Evolutionary conservation across 2,797 vertebrate species (phyloP), one percentile per base, ranked within the genome.

Genomic region (Knipowitschia caucasica): DNA sequence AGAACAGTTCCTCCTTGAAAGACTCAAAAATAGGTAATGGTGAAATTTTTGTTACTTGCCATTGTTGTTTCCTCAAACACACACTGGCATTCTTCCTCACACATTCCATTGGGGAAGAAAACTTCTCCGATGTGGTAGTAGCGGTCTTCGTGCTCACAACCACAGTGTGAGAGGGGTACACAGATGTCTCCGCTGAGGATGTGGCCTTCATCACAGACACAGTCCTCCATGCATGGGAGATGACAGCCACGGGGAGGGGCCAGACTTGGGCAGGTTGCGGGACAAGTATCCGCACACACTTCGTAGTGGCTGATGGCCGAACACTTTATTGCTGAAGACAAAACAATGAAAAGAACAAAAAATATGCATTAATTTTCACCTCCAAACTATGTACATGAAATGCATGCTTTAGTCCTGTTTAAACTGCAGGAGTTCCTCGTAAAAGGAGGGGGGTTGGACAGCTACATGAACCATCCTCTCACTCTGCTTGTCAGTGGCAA

Each of bases 171-270:
- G 4, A 64, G 38, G 4, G 85, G 85, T 23, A 92, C 81, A 0
- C 89, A 92, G 7, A 0, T 5, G 4, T 73, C 56, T n/a, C 87
- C 89, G 12, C 89, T 92, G 44, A 88, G 82, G 63, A 91, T 77
- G 67, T 73, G 80, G 1, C 86, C 89, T 1, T 81, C 62, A 24
- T 89, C 59, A 62, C 91, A 91, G 24, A 53, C 10, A 26, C 91
- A 92, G 44, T 80, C 78, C 51, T 91, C 91, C 2, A 17, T 23
- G 56, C 89, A 89, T 0, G 1, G 6, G 14, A n/a, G 33, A 1
- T 56, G 0, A 30, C 88, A 89, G 7, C 45, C 47, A 11, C 24
- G 21, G 2, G 76, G 77, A 8, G 65, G 14, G 6, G 43, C 34
- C 44, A 89, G 53, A 43, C 56, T 78, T 0, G 53, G 8, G 5